Base-by-base conservation (phyloP, 2,113 vertebrate genomes). In the Erpornis zantholeuca region DNA sequence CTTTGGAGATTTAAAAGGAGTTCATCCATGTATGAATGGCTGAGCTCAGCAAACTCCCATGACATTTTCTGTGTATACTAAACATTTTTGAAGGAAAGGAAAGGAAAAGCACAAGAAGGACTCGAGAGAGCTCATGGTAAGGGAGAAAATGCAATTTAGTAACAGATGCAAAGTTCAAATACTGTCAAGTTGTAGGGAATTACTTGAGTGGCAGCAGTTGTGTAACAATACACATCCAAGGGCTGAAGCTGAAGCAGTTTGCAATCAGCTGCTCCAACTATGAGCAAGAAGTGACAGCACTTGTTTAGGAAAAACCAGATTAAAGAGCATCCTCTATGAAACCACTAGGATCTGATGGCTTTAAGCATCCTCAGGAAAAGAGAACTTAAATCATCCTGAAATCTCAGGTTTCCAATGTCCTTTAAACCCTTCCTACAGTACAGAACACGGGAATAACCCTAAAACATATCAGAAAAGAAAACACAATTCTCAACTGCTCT, bases 401-500 rank as follows among this genome's bases (percentile, higher is more conserved):
- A 57, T 25, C 57, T 47, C 40, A 50, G 36, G 16, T 70, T 21
- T 36, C 35, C 63, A 35, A 44, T 0, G 9, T 13, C 45, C 70
- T 87, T 71, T 25, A 80, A 95, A 79, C 23, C 86, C 73, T 64
- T 35, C 75, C 53, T 47, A 18, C 38, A 35, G n/a, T 1, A 52
- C 6, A 25, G 13, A 65, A 71, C 63, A 49, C 11, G 57, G 65
- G 31, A 85, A 45, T 19, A 89, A 79, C 78, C 49, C 52, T 42
- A 45, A 56, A 94, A 88, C 56, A 42, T 2, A 3, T 4, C 90
- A 68, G 69, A 33, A 91, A 94, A 88, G 86, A 94, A 96, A 97
- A 96, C 49, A 94, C 9, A 96, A 96, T 82, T 82, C 96, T 40
- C 13, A 85, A 77, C 89, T 81, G 93, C 90, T 97, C 96, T 91